Conservation (phyloP, 2,113 vertebrate species). For the Parotia lawesii region DNA sequence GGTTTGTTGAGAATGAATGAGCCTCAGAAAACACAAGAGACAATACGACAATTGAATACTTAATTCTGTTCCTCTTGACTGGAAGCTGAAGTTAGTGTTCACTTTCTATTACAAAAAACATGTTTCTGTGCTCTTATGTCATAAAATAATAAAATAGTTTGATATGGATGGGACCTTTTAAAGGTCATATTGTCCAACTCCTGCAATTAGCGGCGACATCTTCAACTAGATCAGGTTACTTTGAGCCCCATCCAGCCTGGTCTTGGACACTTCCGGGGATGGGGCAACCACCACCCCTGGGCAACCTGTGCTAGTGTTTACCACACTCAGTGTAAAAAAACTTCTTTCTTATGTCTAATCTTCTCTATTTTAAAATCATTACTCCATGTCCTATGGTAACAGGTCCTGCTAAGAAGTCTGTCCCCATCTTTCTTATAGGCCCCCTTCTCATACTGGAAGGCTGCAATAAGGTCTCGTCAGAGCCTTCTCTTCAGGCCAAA, state of each 20-base stretch:
- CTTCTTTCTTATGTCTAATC: neutral
- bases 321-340: neutral
- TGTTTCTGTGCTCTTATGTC: neutral
- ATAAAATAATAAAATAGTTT: neutral
- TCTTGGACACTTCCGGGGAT: neutral
- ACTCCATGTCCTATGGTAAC: rapidly evolving
- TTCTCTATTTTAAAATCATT: neutral
- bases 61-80: neutral
- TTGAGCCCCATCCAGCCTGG: neutral
- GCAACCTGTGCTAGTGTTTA: neutral
- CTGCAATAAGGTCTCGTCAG: neutral
- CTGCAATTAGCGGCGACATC: neutral
- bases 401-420: neutral
- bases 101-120: neutral
- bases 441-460: neutral
- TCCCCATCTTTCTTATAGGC: neutral
- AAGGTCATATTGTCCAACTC: neutral
- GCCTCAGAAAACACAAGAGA: neutral
- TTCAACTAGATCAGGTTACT: neutral
- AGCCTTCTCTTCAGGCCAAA: neutral
- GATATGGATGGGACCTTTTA: neutral
- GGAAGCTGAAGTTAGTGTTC: neutral
- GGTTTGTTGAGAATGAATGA: neutral
- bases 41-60: neutral
- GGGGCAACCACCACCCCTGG: neutral